phyloP scores from a whole-genome alignment of 1,140 invertebrate species.

The Dryas iulia region DNA sequence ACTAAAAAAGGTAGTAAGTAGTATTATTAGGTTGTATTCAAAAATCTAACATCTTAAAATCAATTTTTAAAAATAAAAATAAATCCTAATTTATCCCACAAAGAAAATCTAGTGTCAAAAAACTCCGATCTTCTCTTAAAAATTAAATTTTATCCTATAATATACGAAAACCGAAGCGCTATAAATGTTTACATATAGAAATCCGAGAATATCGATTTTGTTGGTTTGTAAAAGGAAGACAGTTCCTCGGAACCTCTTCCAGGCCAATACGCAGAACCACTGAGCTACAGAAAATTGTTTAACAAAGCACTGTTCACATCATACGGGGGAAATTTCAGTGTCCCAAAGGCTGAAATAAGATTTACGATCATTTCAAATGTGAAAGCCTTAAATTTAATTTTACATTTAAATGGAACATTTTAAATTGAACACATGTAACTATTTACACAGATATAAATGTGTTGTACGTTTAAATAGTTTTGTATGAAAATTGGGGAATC shows the following conservation, averaged over 20 bases:
- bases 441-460: too few species aligned
- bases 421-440: too few species aligned
- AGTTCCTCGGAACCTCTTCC: constrained; percentile 21
- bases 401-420: not conserved
- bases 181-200: not conserved
- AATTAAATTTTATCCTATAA: too few species aligned
- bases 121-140: too few species aligned
- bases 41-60: too few species aligned
- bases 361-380: not conserved
- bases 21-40: too few species aligned
- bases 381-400: not conserved
- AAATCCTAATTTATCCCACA: too few species aligned
- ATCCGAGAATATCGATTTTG: constrained; percentile 13
- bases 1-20: too few species aligned
- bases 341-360: not conserved
- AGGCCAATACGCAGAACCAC: constrained; percentile 13
- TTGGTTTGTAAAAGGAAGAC: constrained; percentile 19
- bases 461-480: too few species aligned
- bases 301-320: constrained; percentile 7
- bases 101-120: too few species aligned
- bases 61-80: too few species aligned
- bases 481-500: too few species aligned
- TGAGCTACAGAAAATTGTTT: constrained; percentile 19
- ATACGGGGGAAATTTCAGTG: not conserved
- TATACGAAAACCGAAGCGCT: not conserved